Conservation (phyloP, 2,113 vertebrate species). For the Octodon degus region DNA sequence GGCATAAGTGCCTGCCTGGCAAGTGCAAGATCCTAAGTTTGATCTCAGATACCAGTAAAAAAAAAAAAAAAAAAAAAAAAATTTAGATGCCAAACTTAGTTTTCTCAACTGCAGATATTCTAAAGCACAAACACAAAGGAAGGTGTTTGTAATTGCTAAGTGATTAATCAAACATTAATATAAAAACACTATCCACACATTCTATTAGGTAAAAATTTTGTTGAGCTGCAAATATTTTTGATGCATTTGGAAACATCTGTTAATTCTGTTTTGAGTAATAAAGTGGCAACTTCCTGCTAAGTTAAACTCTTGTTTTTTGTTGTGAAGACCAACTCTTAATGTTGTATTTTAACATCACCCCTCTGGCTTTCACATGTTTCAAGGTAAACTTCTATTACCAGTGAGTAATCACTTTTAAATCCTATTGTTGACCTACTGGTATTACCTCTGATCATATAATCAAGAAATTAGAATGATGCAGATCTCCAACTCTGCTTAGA, state of each 20-base stretch:
- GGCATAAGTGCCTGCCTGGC: no score
- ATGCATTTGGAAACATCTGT: not conserved
- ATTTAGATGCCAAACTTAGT: constrained; percentile 25
- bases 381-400: not conserved
- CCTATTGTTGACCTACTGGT: not conserved
- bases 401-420: not conserved
- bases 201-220: not conserved
- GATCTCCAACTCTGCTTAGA: constrained; percentile 13
- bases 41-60: no score
- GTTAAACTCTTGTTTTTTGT: not conserved
- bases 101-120: constrained; percentile 26
- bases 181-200: not conserved
- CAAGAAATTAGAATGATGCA: constrained; percentile 6
- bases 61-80: not conserved
- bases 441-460: not conserved
- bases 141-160: not conserved
- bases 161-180: not conserved
- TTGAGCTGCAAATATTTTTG: not conserved
- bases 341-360: not conserved
- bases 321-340: not conserved
- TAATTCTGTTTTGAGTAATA: constrained; percentile 33
- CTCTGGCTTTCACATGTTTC: not conserved
- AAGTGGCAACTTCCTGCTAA: not conserved
- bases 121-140: not conserved
- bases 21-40: no score